Base-by-base conservation (phyloP, 2,888 invertebrate genomes). In the Empis livida region DNA sequence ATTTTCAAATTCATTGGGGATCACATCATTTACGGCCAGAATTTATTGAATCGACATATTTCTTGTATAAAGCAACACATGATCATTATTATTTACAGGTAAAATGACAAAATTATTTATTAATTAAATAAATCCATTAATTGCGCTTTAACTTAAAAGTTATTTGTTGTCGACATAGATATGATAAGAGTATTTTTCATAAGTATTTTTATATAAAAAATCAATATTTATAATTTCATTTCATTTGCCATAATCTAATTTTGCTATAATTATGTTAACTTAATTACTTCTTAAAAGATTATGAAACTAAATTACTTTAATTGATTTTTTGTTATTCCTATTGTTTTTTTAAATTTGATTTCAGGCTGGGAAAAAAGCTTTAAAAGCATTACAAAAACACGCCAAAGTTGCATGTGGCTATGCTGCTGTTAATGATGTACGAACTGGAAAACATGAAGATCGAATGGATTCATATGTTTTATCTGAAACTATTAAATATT, bases 381-480 rank as follows among this genome's bases (percentile, higher is more conserved):
- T 99, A 31, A 83, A 84, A 58, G 88, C 90, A 48, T 73, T 99
- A 23, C 92, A 99, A 63, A 82, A 83, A 55, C 84, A 91, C 70
- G 87, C 96, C 0, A 76, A 88, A 57, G 95, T 95, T n/a, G 79
- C 86, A 2, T 99, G 97, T 66, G 97, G 97, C 1, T 99, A 90
- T 71, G 97, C 97, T 1, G 93, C 95, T 3, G 89, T 96, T n/a
- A 92, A 90, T 59, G 94, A 96, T 68, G 89, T 96, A 2, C 77
- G 93, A 42, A 92, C 92, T 0, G 81, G 88, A 27, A 78, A 80
- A 49, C 90, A 92, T 61, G 95, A 96, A 63, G 95, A 97, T 63
- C 79, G 95, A 53, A 95, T 99, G 95, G 97, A 99, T 65, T 96
- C 96, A 0, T 99, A 92, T 71, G 93, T 99, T 0, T 73, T 99